Evolutionary conservation across 2,888 invertebrate species (phyloP).

Genomic region (Neoscelio sp.): DNA sequence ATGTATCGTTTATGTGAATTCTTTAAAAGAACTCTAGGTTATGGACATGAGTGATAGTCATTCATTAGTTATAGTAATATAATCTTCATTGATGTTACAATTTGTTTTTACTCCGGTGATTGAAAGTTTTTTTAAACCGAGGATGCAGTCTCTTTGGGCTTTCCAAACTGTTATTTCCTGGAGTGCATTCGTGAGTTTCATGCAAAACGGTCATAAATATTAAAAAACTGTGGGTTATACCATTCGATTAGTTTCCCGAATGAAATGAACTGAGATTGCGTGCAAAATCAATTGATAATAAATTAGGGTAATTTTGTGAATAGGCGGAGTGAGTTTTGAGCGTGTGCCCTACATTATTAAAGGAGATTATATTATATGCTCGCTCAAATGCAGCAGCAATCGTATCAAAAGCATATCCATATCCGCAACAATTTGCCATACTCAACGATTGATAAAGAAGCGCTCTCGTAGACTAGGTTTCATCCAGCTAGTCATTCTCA

Average conservation of each 20-base stretch:
- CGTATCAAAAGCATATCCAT: conserved; percentile 66
- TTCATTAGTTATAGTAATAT: neutral
- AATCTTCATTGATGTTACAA: no score
- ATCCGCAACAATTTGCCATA: conserved; percentile 67
- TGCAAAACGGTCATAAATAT: no score
- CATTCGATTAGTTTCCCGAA: no score
- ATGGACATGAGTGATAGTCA: conserved; percentile 37
- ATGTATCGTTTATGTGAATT: conserved; percentile 45
- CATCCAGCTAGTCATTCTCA: conserved; percentile 47
- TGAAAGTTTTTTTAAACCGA: no score
- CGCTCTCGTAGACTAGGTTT: conserved; percentile 48
- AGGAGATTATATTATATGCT: conserved; percentile 46
- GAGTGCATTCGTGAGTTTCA: no score
- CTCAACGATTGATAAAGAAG: conserved; percentile 66
- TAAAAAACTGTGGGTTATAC: no score
- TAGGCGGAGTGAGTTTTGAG: conserved; percentile 30
- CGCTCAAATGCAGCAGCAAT: conserved; percentile 63
- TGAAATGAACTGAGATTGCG: conserved; percentile 29
- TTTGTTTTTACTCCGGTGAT: no score
- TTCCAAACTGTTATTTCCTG: no score
- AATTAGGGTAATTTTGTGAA: conserved; percentile 54
- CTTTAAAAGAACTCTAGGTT: conserved; percentile 41
- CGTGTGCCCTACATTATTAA: conserved; percentile 56
- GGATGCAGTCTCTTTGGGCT: no score
- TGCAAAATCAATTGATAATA: conserved; percentile 61